Conservation (phyloP, 2,113 vertebrate species). For the Nannobrachium achirus region DNA sequence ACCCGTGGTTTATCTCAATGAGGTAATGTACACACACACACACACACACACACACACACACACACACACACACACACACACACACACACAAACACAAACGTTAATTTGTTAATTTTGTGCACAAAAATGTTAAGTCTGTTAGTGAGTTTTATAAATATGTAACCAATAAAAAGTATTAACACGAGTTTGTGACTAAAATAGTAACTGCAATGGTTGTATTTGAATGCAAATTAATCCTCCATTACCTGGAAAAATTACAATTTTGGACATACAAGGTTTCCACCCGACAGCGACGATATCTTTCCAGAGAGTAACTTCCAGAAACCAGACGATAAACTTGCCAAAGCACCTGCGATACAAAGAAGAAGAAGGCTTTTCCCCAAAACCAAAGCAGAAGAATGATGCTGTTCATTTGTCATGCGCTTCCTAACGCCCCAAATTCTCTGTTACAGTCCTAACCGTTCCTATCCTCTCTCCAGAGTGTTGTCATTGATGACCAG, state of each 20-base stretch:
- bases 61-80: not conserved
- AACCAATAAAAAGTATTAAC: too few relatives aligned
- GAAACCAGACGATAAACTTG: not conserved
- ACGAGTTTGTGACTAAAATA: too few relatives aligned
- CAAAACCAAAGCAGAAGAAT: not conserved
- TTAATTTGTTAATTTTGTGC: too few relatives aligned
- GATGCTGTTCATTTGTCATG: not conserved
- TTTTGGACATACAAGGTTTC: too few relatives aligned
- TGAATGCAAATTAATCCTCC: too few relatives aligned
- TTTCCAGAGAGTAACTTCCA: not conserved
- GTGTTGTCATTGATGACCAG: constrained; percentile 84
- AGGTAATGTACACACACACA: constrained; percentile 78
- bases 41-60: constrained; percentile 9
- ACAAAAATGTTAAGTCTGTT: too few relatives aligned
- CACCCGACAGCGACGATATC: too few relatives aligned
- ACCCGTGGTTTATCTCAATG: constrained; percentile 93
- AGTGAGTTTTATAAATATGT: too few relatives aligned
- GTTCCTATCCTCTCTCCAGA: constrained; percentile 73
- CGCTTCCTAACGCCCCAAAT: not conserved
- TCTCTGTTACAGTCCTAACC: not conserved
- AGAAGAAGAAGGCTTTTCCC: not conserved
- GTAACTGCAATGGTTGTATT: too few relatives aligned
- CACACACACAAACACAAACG: not conserved
- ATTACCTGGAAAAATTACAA: too few relatives aligned
- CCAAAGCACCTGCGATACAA: not conserved